Percentiles rank a stretch among this genome's conserved stretches.
Conservation (phyloP, 1,140 invertebrate genomes). For the Lysiphlebus fabarum region DNA sequence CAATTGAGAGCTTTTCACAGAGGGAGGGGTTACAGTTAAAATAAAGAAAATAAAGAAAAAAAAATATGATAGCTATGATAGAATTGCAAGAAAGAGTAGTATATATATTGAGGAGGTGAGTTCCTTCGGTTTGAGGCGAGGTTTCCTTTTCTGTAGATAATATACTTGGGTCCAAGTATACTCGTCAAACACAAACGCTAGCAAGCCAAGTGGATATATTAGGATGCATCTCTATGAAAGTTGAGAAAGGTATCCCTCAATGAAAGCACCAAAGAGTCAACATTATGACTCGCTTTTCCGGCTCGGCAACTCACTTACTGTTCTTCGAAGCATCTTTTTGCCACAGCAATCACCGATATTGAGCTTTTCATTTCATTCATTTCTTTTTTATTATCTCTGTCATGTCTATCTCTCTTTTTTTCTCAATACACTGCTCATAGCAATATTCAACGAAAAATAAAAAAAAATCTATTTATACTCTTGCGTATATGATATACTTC, state of each 20-base stretch:
- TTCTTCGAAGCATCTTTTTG: constrained; percentile 45
- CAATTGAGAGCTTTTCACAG: constrained; percentile 8
- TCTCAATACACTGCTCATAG: not conserved
- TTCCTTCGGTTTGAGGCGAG: no score
- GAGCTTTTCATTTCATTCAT: constrained; percentile 55
- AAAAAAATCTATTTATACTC: not conserved
- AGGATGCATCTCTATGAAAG: constrained; percentile 57
- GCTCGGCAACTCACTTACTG: constrained; percentile 31
- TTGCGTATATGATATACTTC: not conserved
- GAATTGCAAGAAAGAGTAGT: constrained; percentile 30
- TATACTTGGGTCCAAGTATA: constrained; percentile 53
- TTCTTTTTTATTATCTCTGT: constrained; percentile 3
- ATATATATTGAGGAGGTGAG: constrained; percentile 28
- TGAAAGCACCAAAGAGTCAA: constrained; percentile 48
- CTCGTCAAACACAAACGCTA: constrained; percentile 57
- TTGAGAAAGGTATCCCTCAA: constrained; percentile 34
- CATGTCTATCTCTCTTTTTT: no score
- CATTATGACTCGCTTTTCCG: constrained; percentile 37
- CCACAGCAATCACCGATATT: constrained; percentile 56
- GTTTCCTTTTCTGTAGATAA: constrained; percentile 43
- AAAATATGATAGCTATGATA: constrained; percentile 24
- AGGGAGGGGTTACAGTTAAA: not conserved
- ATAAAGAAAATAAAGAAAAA: constrained; percentile 30
- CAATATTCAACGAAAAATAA: no score
- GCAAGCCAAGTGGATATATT: constrained; percentile 54